Base-by-base conservation (phyloP, 2,888 invertebrate genomes). In the Drosophila borealis region DNA sequence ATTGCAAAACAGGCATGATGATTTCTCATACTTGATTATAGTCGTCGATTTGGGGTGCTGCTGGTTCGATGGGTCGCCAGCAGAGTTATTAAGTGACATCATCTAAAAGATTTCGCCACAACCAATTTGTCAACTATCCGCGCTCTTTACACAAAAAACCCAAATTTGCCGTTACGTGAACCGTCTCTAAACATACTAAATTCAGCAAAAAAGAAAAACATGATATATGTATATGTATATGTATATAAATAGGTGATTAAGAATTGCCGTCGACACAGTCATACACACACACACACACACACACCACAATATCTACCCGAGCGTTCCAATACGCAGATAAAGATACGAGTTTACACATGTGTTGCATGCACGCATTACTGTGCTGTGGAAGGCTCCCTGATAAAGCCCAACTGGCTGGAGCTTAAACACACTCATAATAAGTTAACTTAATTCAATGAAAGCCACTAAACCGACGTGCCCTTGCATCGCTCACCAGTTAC, bases 1-100 rank as follows among this genome's bases (percentile, higher is more conserved):
- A 83, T 94, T 95, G 91, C 95, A 95, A 91, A 95, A 95, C 85
- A 95, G 94, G 80, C 95, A 95, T 2, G 94, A 93, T 37, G 94
- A 94, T 71, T 94, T 94, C 77, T 93, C 93, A 39, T 91, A 90
- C 53, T 91, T 92, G 45, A 92, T 73, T 14, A 92, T 90, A 4
- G 92, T 92, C 25, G 85, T 92, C 6, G 91, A 81, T 41, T 79
- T 80, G 14, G 66, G 60, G 8, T 29, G 8, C 17, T 60, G 62
- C 17, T 53, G 51, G 13, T 17, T 41, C 13, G 17, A 51, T 39
- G 25, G n/a, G 9, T 53, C 44, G 14, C 36, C 21, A 14, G 9
- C 44, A 36, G 66, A 53, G 8, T 51, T 60, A 0, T 45, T 60
- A 8, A 73, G 49, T 36, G 83, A 83, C 83, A 88, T 83, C 39